Conservation (phyloP, 2,797 vertebrate species). For the Urosaurus nigricauda region DNA sequence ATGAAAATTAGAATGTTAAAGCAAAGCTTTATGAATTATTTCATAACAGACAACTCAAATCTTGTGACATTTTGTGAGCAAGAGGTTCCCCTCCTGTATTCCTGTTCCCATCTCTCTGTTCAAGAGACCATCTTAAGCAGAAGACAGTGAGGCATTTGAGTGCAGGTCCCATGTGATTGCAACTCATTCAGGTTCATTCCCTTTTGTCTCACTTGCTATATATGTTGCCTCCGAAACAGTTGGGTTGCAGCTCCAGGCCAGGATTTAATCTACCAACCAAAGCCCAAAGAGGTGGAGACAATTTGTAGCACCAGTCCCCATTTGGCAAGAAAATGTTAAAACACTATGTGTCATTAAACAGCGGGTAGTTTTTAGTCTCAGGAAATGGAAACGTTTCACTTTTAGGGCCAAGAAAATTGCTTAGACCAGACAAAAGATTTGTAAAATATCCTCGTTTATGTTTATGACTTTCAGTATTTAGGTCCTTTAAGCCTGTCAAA, state of each 20-base stretch:
- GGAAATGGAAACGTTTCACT: conserved; percentile 9
- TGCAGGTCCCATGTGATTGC: background rate
- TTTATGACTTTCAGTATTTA: conserved; percentile 28
- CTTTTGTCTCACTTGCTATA: conserved; percentile 32
- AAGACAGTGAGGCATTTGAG: conserved; percentile 53
- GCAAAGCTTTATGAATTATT: conserved; percentile 67
- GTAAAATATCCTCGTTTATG: conserved; percentile 17
- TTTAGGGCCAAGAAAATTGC: background rate
- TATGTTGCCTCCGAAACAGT: background rate
- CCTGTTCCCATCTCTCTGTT: background rate
- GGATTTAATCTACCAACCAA: conserved; percentile 4
- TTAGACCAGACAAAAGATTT: conserved; percentile 1
- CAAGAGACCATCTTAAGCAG: conserved; percentile 42
- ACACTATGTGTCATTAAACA: background rate
- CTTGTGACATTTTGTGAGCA: conserved; percentile 24
- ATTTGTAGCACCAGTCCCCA: background rate
- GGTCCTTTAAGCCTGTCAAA: background rate
- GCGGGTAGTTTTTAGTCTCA: background rate
- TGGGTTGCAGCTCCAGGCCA: background rate
- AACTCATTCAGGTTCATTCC: background rate
- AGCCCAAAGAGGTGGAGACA: background rate
- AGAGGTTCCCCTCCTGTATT: background rate
- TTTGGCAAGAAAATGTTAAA: background rate
- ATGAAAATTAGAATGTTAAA: conserved; percentile 61
- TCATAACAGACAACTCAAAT: conserved; percentile 67